Percentiles rank a stretch among this genome's conserved stretches.
Evolutionary conservation across 2,797 vertebrate genomes (phyloP).

Genomic region (Gobionotothen gibberifrons): DNA sequence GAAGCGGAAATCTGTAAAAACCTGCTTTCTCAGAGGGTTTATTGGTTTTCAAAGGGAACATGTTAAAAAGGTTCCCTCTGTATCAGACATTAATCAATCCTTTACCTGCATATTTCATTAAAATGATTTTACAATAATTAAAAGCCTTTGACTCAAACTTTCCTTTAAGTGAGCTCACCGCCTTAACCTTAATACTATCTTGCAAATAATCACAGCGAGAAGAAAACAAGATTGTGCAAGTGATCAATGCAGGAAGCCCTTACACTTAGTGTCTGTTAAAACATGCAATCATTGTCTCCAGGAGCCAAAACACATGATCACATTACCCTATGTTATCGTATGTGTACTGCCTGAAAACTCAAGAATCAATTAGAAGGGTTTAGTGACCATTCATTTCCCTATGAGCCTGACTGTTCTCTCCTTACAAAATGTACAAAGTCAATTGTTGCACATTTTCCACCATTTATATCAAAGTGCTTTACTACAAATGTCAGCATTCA

Average conservation of each 20-base stretch:
- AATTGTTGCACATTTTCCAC: not conserved
- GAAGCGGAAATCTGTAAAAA: slow-evolving; percentile 30
- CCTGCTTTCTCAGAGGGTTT: slow-evolving; percentile 34
- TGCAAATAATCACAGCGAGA: slow-evolving; percentile 13
- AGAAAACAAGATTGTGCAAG: slow-evolving; percentile 2
- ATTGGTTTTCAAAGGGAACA: slow-evolving; percentile 33
- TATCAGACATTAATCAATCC: slow-evolving; percentile 39
- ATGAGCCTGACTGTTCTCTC: slow-evolving; percentile 1
- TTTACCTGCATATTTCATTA: slow-evolving; percentile 13
- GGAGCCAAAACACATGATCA: slow-evolving; percentile 5
- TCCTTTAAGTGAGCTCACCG: slow-evolving; percentile 8
- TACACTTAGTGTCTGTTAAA: slow-evolving; percentile 9
- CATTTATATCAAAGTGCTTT: too few species aligned
- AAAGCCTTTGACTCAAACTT: slow-evolving; percentile 15
- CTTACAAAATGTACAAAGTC: not conserved
- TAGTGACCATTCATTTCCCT: not conserved
- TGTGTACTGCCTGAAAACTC: not conserved
- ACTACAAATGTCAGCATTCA: too few species aligned
- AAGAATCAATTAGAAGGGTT: slow-evolving; percentile 1
- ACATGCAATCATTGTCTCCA: not conserved
- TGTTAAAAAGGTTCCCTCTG: slow-evolving; percentile 26
- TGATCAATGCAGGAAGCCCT: not conserved
- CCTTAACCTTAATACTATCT: slow-evolving; percentile 5
- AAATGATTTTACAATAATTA: slow-evolving; percentile 26
- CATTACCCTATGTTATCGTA: slow-evolving; percentile 1